phyloP scores from a whole-genome alignment of 1,140 invertebrate genomes.

The Heliconius hermathena region DNA sequence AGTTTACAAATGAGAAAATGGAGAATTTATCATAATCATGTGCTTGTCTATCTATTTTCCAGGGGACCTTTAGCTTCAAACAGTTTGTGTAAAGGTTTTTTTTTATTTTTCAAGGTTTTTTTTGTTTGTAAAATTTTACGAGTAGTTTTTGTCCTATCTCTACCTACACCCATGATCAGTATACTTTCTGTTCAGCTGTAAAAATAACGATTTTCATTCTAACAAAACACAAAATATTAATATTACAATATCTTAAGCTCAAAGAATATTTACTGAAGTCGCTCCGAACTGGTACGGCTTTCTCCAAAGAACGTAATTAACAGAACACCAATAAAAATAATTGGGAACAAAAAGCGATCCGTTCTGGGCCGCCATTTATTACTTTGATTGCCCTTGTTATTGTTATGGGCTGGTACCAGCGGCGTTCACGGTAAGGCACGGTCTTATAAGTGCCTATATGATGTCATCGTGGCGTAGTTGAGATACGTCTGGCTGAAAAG shows the following conservation, averaged over 20 bases:
- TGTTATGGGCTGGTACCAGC: conserved; percentile 49
- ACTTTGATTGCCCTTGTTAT: conserved; percentile 75
- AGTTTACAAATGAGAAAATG: too few species aligned
- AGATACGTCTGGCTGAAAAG: too few species aligned
- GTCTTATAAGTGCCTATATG: neutral
- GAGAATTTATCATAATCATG: too few species aligned
- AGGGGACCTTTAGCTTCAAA: too few species aligned
- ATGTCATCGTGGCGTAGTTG: too few species aligned
- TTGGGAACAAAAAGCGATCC: conserved; percentile 71
- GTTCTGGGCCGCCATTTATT: conserved; percentile 65
- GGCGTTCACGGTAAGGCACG: conserved; percentile 23
- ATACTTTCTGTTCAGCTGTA: neutral
- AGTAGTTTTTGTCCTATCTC: too few species aligned
- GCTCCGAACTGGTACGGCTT: conserved; percentile 40
- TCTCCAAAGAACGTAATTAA: conserved; percentile 73
- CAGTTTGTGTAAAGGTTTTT: too few species aligned
- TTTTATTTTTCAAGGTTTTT: too few species aligned
- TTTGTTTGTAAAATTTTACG: too few species aligned
- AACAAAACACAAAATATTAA: neutral
- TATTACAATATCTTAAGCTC: neutral
- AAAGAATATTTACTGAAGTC: conserved; percentile 18
- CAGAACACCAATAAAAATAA: conserved; percentile 76
- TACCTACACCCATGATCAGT: too few species aligned
- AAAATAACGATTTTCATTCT: neutral
- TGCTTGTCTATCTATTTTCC: too few species aligned